These are phyloP conservation scores for Brachypalpus laphriformis DNA, from an alignment of 2,888 invertebrate genomes.

Conservation along the genomic window DNA sequence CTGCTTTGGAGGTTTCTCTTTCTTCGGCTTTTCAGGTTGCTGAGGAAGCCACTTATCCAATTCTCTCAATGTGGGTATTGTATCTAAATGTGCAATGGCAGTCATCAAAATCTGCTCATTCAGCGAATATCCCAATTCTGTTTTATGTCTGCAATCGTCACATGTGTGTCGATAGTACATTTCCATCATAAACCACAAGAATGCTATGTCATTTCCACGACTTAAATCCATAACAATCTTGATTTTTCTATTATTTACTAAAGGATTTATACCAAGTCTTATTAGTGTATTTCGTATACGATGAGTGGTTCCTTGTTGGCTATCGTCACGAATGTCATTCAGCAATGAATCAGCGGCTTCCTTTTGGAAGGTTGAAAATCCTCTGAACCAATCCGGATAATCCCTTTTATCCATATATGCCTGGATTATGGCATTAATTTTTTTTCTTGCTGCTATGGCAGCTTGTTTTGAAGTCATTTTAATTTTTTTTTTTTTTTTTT, in stretches of 20 bases:
- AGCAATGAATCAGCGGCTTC: slow-evolving; percentile 75
- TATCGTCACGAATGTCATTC: slow-evolving; percentile 77
- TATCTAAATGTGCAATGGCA: slow-evolving; percentile 79
- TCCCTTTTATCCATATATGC: slow-evolving; percentile 50
- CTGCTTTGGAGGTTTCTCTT: neutral
- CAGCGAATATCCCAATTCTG: slow-evolving; percentile 71
- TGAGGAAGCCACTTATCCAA: slow-evolving; percentile 79
- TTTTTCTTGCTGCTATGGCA: neutral
- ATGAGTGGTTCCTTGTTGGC: slow-evolving; percentile 77
- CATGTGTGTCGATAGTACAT: slow-evolving; percentile 75
- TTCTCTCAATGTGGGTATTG: slow-evolving; percentile 78
- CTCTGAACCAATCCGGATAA: slow-evolving; percentile 79
- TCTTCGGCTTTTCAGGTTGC: slow-evolving; percentile 1
- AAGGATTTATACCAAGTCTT: slow-evolving; percentile 78
- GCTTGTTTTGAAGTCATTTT: neutral
- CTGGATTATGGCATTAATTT: neutral
- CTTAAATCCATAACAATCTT: slow-evolving; percentile 76
- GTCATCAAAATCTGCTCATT: slow-evolving; percentile 81
- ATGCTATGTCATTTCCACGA: slow-evolving; percentile 80
- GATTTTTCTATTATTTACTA: slow-evolving; percentile 70
- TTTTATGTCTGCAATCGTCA: neutral
- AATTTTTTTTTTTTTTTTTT: too few species aligned
- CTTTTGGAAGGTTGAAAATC: slow-evolving; percentile 77
- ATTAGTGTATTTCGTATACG: slow-evolving; percentile 75
- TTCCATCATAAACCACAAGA: slow-evolving; percentile 81